Evolutionary conservation across 2,113 vertebrate genomes (phyloP).

Genomic region (Syngnathus floridae): DNA sequence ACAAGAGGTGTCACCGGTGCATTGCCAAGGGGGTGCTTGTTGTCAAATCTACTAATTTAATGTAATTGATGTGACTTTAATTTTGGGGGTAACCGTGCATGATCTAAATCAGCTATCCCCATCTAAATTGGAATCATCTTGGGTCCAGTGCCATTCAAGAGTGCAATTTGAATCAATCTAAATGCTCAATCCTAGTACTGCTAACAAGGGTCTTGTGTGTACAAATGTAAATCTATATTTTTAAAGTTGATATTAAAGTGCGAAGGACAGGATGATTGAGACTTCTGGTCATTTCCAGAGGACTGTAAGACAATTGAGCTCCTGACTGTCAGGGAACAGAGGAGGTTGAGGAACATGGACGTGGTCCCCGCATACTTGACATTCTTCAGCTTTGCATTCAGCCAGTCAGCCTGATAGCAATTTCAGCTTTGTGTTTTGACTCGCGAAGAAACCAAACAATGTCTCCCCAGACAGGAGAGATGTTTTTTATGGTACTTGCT

Average conservation of each 20-base stretch:
- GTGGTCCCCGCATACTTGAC: conserved; percentile 46
- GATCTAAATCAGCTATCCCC: no score
- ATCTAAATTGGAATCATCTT: no score
- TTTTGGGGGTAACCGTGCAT: no score
- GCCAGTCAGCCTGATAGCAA: conserved; percentile 34
- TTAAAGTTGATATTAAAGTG: neutral
- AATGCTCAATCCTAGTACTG: no score
- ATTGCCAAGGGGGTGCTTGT: no score
- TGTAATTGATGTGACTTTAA: no score
- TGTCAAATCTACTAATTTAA: no score
- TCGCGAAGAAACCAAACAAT: conserved; percentile 57
- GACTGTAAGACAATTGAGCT: conserved; percentile 28
- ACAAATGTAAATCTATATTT: no score
- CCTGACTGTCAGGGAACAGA: conserved; percentile 16
- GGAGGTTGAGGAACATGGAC: conserved; percentile 26
- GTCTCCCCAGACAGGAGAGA: conserved; percentile 41
- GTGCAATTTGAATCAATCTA: no score
- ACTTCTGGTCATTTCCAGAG: conserved; percentile 7
- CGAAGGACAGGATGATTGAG: neutral
- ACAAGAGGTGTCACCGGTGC: no score
- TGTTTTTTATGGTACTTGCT: conserved; percentile 12
- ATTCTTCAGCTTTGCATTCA: conserved; percentile 53
- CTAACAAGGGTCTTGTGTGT: no score
- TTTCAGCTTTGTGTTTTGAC: conserved; percentile 47
- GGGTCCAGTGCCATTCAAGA: no score